Evolutionary conservation across 2,888 invertebrate genomes (phyloP).

Genomic region (Boloria selene): DNA sequence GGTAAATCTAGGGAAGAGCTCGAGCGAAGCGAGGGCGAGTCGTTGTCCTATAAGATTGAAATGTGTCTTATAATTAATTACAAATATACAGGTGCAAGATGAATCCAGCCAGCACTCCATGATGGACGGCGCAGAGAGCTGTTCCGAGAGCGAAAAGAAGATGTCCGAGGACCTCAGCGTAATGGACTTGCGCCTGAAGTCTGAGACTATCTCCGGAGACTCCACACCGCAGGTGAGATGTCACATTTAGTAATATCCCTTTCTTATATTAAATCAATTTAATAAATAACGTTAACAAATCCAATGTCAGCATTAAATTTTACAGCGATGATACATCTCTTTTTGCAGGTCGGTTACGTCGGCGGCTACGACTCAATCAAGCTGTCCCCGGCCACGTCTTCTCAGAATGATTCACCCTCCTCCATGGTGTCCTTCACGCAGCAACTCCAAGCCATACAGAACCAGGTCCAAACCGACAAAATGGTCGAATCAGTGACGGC

Average conservation of each 20-base stretch:
- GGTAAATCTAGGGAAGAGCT: too few relatives aligned
- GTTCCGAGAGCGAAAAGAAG: conserved; percentile 52
- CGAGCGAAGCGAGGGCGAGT: too few relatives aligned
- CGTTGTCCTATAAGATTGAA: too few relatives aligned
- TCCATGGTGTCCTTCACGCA: conserved; percentile 71
- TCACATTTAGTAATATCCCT: not conserved
- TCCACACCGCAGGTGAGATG: conserved; percentile 54
- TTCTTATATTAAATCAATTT: too few relatives aligned
- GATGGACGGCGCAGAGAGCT: conserved; percentile 60
- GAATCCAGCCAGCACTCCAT: conserved; percentile 87
- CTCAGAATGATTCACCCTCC: conserved; percentile 64
- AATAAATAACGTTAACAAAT: too few relatives aligned
- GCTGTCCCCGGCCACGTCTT: conserved; percentile 76
- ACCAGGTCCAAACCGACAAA: conserved; percentile 78
- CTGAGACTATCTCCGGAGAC: conserved; percentile 73
- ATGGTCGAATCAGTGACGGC: conserved; percentile 79
- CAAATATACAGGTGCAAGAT: conserved; percentile 82
- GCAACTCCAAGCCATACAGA: conserved; percentile 75
- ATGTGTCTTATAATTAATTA: too few relatives aligned
- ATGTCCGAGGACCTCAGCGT: conserved; percentile 75
- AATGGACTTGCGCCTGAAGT: conserved; percentile 87
- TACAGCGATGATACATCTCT: not conserved
- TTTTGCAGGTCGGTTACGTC: conserved; percentile 58
- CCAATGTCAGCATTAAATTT: too few relatives aligned
- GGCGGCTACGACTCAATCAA: conserved; percentile 76